phyloP scores from a whole-genome alignment of 1,140 invertebrate genomes.

The Euschistus heros region DNA sequence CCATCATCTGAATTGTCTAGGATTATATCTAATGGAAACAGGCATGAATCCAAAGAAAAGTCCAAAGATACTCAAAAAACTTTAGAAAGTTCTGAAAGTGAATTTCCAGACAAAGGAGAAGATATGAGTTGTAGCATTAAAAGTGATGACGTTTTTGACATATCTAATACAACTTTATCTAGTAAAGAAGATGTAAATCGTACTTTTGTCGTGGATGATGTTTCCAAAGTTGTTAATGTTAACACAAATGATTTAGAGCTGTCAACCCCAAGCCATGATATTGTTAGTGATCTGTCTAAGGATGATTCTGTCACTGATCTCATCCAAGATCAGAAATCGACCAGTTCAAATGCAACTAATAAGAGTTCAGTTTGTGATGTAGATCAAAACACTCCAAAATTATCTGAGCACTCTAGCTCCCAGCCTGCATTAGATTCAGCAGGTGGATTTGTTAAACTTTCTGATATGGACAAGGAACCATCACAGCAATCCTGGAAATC shows the following conservation, averaged over 20 bases:
- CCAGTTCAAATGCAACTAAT: constrained; percentile 19
- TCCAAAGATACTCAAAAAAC: constrained; percentile 20
- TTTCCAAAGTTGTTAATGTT: constrained; percentile 27
- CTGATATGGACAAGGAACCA: constrained; percentile 41
- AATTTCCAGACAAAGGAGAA: constrained; percentile 17
- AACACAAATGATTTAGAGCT: constrained; percentile 27
- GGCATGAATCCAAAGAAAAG: constrained; percentile 22
- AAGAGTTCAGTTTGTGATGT: constrained; percentile 16
- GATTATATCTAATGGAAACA: constrained; percentile 23
- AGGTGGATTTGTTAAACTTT: constrained; percentile 41
- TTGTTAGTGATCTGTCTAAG: constrained; percentile 27
- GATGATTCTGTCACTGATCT: constrained; percentile 28
- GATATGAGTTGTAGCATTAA: constrained; percentile 24
- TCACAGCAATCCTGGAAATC: constrained; percentile 7
- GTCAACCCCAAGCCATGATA: constrained; percentile 27
- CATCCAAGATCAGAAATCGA: constrained; percentile 21
- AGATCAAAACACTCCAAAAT: constrained; percentile 20
- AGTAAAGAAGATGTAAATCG: constrained; percentile 25
- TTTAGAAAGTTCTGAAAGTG: constrained; percentile 17
- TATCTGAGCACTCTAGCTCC: constrained; percentile 23
- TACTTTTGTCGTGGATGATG: constrained; percentile 28
- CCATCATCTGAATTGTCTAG: constrained; percentile 26
- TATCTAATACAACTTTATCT: constrained; percentile 26
- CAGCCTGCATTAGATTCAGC: constrained; percentile 14
- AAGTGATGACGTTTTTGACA: constrained; percentile 26